A percentile compares a stretch with the other conserved stretches of the same genome.
phyloP scores from a whole-genome alignment of 2,113 vertebrate genomes.

The Festucalex cinctus region DNA sequence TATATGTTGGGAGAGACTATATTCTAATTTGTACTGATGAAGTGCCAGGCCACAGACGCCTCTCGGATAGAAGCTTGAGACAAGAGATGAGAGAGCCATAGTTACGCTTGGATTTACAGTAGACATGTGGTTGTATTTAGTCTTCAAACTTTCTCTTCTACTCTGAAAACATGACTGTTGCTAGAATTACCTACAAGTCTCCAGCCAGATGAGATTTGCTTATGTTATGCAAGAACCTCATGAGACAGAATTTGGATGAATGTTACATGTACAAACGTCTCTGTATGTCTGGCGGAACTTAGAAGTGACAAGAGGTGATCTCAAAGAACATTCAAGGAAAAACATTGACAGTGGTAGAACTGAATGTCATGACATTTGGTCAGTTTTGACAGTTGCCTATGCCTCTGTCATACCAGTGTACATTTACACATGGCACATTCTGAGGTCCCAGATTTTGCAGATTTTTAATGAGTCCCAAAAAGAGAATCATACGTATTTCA shows the following conservation, averaged over 20 bases:
- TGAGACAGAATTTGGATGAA: slow-evolving; percentile 30
- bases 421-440: neutral
- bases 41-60: slow-evolving; percentile 81
- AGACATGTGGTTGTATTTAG: slow-evolving; percentile 82
- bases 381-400: neutral
- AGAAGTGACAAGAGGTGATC: slow-evolving; percentile 38
- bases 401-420: neutral
- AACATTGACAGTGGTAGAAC: slow-evolving; percentile 10
- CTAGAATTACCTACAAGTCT: slow-evolving; percentile 38
- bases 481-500: neutral
- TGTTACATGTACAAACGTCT: slow-evolving; percentile 18
- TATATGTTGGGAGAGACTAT: slow-evolving; percentile 65
- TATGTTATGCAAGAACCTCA: slow-evolving; percentile 50
- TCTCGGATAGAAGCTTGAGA: slow-evolving; percentile 73
- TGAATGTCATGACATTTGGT: neutral
- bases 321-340: neutral
- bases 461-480: neutral
- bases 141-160: slow-evolving; percentile 31
- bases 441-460: neutral
- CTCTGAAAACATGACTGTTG: slow-evolving; percentile 24
- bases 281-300: slow-evolving; percentile 12
- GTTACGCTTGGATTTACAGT: slow-evolving; percentile 54
- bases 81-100: slow-evolving; percentile 54
- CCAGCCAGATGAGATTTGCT: slow-evolving; percentile 51
- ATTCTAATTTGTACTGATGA: slow-evolving; percentile 69